phyloP scores from a whole-genome alignment of 2,888 invertebrate species.

The Cataglyphis cursor region DNA sequence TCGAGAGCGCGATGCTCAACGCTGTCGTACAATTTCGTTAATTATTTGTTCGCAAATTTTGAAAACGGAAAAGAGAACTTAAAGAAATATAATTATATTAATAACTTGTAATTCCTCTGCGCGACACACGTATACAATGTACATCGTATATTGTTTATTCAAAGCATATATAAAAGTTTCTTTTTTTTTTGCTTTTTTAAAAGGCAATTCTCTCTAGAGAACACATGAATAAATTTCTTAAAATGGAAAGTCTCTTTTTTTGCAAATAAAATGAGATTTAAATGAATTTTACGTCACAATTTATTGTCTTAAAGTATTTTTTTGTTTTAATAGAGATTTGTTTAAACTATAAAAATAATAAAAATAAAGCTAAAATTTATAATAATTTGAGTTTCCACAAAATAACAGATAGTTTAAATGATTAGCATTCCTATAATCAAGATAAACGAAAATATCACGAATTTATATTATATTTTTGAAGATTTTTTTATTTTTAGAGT shows the following conservation, averaged over 20 bases:
- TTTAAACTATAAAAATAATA: background rate
- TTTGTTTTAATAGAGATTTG: background rate
- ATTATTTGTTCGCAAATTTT: conserved; percentile 20
- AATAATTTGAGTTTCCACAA: background rate
- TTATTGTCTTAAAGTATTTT: too few species aligned
- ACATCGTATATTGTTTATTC: too few species aligned
- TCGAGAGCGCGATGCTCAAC: conserved; percentile 20
- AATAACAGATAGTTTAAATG: background rate
- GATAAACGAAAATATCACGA: background rate
- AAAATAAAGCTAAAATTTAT: background rate
- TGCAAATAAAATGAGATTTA: too few species aligned
- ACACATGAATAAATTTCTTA: too few species aligned
- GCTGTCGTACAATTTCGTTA: conserved; percentile 15
- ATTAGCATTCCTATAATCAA: background rate
- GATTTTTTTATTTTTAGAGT: background rate
- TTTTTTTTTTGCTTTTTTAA: too few species aligned
- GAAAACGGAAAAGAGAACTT: background rate
- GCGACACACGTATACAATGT: background rate
- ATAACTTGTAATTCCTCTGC: background rate
- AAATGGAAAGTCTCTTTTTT: too few species aligned
- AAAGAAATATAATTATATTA: conserved; percentile 1
- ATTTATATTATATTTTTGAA: background rate
- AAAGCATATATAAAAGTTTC: too few species aligned
- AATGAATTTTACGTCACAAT: too few species aligned
- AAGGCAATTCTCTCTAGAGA: too few species aligned